phyloP scores from a whole-genome alignment of 2,888 invertebrate species.

The Chromoteleia sp. region DNA sequence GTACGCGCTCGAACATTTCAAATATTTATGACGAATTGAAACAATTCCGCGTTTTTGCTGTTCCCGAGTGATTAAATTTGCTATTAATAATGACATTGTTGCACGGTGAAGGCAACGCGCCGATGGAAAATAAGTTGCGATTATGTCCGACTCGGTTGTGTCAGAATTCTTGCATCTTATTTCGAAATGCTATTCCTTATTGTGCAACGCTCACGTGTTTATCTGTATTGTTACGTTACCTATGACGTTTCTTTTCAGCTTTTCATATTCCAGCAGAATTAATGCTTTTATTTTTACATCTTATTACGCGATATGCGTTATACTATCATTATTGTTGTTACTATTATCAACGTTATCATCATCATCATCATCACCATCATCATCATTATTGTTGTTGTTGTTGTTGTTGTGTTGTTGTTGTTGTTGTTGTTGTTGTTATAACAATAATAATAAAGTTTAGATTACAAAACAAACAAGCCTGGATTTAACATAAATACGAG shows the following conservation, averaged over 20 bases:
- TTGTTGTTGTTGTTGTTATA: too few species aligned
- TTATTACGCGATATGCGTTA: too few species aligned
- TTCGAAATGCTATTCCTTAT: constrained; percentile 40
- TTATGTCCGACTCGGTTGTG: constrained; percentile 42
- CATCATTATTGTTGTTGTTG: too few species aligned
- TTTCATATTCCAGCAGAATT: constrained; percentile 31
- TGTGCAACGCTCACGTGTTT: constrained; percentile 26
- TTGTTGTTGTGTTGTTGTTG: too few species aligned
- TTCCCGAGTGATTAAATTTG: constrained; percentile 6
- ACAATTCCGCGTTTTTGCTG: constrained; percentile 20
- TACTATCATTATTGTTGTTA: too few species aligned
- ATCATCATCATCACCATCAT: too few species aligned
- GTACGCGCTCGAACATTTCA: too few species aligned
- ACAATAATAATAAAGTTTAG: too few species aligned
- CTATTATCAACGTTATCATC: too few species aligned
- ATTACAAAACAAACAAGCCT: too few species aligned
- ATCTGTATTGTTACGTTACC: constrained; percentile 16
- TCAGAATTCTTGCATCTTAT: constrained; percentile 54
- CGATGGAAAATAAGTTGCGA: constrained; percentile 31
- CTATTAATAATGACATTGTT: constrained; percentile 31
- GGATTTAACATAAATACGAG: too few species aligned
- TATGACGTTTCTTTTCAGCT: constrained; percentile 48
- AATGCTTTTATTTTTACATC: constrained; percentile 26
- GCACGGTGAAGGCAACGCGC: constrained; percentile 14
- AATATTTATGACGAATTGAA: constrained; percentile 26